Percentiles rank a stretch among this genome's conserved stretches.
phyloP scores from a whole-genome alignment of 1,140 invertebrate genomes.

The Musca vetustissima region DNA sequence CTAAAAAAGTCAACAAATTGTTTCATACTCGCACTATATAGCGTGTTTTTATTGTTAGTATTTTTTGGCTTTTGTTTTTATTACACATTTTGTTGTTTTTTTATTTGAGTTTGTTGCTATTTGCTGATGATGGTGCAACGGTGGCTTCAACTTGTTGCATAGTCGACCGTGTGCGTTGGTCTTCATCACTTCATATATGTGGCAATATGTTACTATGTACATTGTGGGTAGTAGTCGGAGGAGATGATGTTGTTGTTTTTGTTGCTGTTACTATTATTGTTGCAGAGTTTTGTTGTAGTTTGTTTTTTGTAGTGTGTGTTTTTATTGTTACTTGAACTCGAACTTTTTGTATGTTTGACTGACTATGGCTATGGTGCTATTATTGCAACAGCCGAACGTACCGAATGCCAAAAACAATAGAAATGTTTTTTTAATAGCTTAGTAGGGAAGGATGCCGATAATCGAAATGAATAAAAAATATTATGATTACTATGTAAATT shows the following conservation, averaged over 20 bases:
- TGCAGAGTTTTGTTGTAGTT: too few species aligned
- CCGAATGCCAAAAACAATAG: not conserved
- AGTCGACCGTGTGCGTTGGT: not conserved
- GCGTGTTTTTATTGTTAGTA: not conserved
- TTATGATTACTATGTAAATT: too few species aligned
- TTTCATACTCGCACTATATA: too few species aligned
- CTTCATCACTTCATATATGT: constrained; percentile 2
- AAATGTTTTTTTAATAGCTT: not conserved
- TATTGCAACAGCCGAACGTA: not conserved
- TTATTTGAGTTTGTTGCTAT: too few species aligned
- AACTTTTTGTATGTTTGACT: not conserved
- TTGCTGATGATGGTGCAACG: not conserved
- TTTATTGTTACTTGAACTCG: constrained; percentile 24
- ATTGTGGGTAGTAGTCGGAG: too few species aligned
- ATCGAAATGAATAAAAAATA: not conserved
- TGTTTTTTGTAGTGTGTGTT: too few species aligned
- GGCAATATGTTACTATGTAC: constrained; percentile 18
- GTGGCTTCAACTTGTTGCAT: constrained; percentile 6
- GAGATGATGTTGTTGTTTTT: too few species aligned
- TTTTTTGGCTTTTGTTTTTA: too few species aligned
- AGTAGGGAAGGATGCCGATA: not conserved
- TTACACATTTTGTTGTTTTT: too few species aligned
- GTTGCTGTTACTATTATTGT: too few species aligned
- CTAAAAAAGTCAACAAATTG: too few species aligned
- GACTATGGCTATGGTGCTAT: not conserved